Percentiles rank a stretch among this genome's conserved stretches.
Conservation (phyloP, 1,140 invertebrate genomes). For the Thalassaphorura encarpata region DNA sequence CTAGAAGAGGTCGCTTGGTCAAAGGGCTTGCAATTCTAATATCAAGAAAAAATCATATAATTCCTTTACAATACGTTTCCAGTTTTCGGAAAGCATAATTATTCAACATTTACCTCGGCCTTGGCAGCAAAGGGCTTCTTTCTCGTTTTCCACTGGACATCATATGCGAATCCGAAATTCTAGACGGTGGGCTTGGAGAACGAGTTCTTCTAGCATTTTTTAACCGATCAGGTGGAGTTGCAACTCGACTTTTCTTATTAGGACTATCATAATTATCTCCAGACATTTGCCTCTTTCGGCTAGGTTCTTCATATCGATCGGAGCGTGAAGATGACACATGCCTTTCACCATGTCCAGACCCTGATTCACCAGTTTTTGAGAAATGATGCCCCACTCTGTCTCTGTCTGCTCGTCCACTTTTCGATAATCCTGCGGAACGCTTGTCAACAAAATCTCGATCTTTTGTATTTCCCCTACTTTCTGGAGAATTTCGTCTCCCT, state of each 20-base stretch:
- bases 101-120: constrained; percentile 2
- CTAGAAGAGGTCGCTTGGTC: no score
- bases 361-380: no score
- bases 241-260: neutral
- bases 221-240: neutral
- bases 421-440: neutral
- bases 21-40: no score
- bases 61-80: neutral
- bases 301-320: neutral
- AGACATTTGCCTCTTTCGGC: neutral
- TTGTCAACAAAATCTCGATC: neutral
- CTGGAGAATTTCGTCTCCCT: neutral
- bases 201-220: neutral
- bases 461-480: neutral
- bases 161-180: neutral
- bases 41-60: no score
- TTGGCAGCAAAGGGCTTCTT: neutral
- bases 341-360: no score
- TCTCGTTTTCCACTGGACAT: neutral
- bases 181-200: neutral
- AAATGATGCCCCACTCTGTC: neutral
- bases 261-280: constrained; percentile 3
- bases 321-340: no score
- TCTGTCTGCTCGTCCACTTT: neutral
- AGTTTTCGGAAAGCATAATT: no score